These are phyloP conservation scores for Chydorus sphaericus DNA, from an alignment of 2,888 invertebrate species.

Conservation along the genomic window DNA sequence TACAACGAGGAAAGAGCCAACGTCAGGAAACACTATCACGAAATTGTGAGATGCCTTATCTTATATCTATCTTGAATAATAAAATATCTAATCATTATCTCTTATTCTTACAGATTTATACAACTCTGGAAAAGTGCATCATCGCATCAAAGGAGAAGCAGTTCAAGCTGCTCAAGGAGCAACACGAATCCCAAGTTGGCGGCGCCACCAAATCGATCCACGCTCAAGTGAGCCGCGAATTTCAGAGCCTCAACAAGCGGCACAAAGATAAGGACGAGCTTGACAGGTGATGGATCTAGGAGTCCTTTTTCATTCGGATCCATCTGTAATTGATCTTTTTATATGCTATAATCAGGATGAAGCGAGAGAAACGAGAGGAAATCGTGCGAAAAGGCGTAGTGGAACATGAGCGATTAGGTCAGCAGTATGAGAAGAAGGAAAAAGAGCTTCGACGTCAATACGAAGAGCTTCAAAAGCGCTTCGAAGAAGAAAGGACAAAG, in stretches of 20 bases:
- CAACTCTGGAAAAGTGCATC: conserved; percentile 58
- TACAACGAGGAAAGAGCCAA: conserved; percentile 56
- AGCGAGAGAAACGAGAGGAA: conserved; percentile 62
- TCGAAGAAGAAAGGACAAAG: conserved; percentile 44
- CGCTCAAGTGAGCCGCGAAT: conserved; percentile 68
- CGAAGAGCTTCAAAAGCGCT: conserved; percentile 52
- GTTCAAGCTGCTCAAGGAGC: conserved; percentile 51
- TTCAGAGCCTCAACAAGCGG: conserved; percentile 68
- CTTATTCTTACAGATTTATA: conserved; percentile 24
- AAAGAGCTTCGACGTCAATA: conserved; percentile 62
- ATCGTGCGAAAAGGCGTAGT: conserved; percentile 80
- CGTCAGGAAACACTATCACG: conserved; percentile 69
- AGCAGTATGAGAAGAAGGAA: conserved; percentile 57
- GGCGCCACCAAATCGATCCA: conserved; percentile 68
- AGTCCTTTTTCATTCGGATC: conserved; percentile 5
- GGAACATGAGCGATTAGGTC: conserved; percentile 65
- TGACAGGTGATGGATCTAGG: neutral
- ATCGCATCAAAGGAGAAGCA: conserved; percentile 62
- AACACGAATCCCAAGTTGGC: conserved; percentile 52
- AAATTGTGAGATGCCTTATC: conserved; percentile 35
- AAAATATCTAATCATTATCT: neutral
- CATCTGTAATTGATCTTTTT: conserved; percentile 7
- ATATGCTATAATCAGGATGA: conserved; percentile 40
- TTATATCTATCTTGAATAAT: too few species aligned
- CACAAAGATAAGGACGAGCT: conserved; percentile 81